Evolutionary conservation across 1,140 invertebrate genomes (phyloP), one percentile per base, ranked within the genome.

Genomic region (Apolygus lucorum): DNA sequence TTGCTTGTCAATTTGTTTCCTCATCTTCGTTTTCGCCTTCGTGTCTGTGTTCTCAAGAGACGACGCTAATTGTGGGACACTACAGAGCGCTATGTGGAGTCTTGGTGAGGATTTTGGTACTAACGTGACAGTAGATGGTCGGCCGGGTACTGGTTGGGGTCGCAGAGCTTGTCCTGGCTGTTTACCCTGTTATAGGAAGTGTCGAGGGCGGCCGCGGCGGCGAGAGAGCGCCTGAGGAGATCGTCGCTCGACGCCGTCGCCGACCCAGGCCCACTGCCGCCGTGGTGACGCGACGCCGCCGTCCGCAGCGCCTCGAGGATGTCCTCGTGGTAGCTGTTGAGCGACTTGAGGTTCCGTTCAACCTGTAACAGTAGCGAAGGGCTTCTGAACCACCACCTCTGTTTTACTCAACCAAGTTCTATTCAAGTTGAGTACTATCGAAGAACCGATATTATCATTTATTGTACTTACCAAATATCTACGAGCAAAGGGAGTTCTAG

Each of bases 271-370:
- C 68, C 63, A 17, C 68, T 52, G 52, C 71, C 28, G 65, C 54
- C 26, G n/a, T 63, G 62, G 63, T 73, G 72, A 17, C 71, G 74
- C n/a, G 67, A 54, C 17, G 90, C 90, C 0, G 91, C 92, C 70
- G 86, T 90, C 59, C 91, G 86, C 73, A 96, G 77, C 11, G 91
- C 92, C 76, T 93, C 91, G 62, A 96, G 82, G 73, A 96, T 91
- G 74, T 94, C 91, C 74, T 95, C 93, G 76, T 95, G 93, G 78
- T 96, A 96, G 1, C 92, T 93, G 80, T 95, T 94, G 4, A 96
- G 80, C 64, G 86, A 92, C 80, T 93, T 92, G 11, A 95, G 80
- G 1, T 87, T 92, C 49, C 89, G 79, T 76, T 95, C 90, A 74
- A 95, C 90, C 75, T 93, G 78, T 1, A n/a, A n/a, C n/a, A n/a